Evolutionary conservation across 2,888 invertebrate genomes (phyloP).

Genomic region (Drosophila suboccidentalis): DNA sequence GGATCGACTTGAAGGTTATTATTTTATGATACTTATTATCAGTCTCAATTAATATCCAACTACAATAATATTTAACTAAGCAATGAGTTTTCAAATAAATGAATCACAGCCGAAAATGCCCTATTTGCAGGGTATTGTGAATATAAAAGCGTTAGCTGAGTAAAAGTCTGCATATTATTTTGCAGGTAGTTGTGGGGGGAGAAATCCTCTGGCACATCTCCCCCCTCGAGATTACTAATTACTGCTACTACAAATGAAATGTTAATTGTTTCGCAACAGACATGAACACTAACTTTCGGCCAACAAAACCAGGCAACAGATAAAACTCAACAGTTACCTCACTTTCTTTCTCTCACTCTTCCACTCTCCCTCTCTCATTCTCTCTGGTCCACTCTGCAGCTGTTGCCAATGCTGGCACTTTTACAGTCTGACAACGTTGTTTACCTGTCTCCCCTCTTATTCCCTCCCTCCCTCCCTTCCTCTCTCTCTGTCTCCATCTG

Average conservation of each 20-base stretch:
- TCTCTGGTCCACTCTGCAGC: constrained; percentile 21
- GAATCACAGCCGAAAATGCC: background rate
- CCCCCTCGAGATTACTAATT: constrained; percentile 47
- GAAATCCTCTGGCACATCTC: background rate
- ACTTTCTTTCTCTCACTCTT: background rate
- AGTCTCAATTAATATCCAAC: too few species aligned
- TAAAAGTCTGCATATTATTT: constrained; percentile 29
- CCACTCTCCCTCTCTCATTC: background rate
- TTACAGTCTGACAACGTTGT: constrained; percentile 23
- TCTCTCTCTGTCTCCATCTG: background rate
- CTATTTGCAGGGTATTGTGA: constrained; percentile 2
- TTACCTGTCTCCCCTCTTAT: constrained; percentile 28
- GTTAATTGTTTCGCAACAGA: constrained; percentile 75
- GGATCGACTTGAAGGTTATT: too few species aligned
- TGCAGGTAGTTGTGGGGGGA: background rate
- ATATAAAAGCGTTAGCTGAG: constrained; percentile 2
- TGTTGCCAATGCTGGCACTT: constrained; percentile 24
- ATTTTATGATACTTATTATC: too few species aligned
- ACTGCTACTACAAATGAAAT: constrained; percentile 59
- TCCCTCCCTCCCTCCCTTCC: background rate
- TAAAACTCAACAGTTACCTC: constrained; percentile 23
- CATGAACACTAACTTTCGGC: constrained; percentile 64
- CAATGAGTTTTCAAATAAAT: too few species aligned
- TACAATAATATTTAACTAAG: too few species aligned
- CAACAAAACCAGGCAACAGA: constrained; percentile 43